Base-by-base conservation (phyloP, 2,797 vertebrate genomes). In the Acropternis orthonyx region DNA sequence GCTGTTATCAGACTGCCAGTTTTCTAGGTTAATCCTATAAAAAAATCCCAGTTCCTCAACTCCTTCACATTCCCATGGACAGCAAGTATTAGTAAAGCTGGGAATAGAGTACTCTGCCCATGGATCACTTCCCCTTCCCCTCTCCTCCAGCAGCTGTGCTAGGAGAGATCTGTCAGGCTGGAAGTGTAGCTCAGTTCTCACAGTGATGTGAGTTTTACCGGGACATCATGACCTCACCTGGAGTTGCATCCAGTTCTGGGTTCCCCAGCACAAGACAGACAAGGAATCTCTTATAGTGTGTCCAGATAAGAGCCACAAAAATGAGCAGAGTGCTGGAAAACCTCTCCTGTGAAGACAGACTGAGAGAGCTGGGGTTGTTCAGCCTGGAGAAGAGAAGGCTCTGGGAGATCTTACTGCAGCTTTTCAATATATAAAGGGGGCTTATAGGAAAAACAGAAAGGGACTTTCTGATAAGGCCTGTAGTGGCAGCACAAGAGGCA, bases 171-270 rank as follows among this genome's bases (percentile, higher is more conserved):
- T 30, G 11, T 30, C 27, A 73, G 4, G 3, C 27, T 24, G 55
- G 23, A 85, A 63, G 37, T 0, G 0, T 1, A 39, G n/a, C 51
- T 59, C 67, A 22, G 0, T 24, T 82, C 59, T 59, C 3, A 0
- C 22, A 85, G 18, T n/a, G 15, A 54, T 0, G 0, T 17, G 67
- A 76, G 30, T 51, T 82, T 58, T 44, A n/a, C n/a, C 28, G n/a
- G 49, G 43, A 46, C 2, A 1, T 13, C 36, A 41, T 27, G 26
- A 69, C 15, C 37, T 14, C 68, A 62, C 2, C 14, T 44, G 32
- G 15, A 88, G 6, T 48, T 51, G 32, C 16, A 68, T 14, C 7
- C 32, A 68, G 22, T 41, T 76, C 59, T 58, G 65, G 37, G 23
- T 15, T 21, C 17, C 52, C 23, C 36, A 56, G 16, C 39, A 78